Evolutionary conservation across 2,888 invertebrate species (phyloP).

Genomic region (Pachycephus smyrnensis): DNA sequence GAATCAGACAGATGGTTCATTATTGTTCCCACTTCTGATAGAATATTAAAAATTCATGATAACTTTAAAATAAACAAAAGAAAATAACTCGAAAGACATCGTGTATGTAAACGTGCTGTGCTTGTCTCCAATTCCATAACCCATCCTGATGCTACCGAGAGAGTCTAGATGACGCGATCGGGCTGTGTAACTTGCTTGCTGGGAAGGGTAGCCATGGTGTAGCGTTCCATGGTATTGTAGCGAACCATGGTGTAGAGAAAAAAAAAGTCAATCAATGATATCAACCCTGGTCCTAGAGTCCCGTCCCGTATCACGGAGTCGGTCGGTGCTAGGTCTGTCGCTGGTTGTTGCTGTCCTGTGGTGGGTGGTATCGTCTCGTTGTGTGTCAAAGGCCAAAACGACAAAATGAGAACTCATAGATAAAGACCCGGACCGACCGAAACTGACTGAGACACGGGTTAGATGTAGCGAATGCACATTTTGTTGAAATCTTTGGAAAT

Average conservation of each 20-base stretch:
- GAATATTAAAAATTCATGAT: background rate
- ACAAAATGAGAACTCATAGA: background rate
- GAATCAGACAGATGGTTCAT: background rate
- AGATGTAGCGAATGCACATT: background rate
- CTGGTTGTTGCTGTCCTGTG: constrained; percentile 68
- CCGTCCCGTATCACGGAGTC: background rate
- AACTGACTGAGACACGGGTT: background rate
- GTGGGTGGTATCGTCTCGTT: constrained; percentile 56
- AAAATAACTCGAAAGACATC: background rate
- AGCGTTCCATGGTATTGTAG: background rate
- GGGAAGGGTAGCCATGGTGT: background rate
- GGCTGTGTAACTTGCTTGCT: background rate
- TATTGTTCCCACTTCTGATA: background rate
- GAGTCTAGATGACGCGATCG: background rate
- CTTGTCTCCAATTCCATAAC: background rate
- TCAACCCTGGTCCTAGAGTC: background rate
- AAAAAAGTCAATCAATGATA: background rate
- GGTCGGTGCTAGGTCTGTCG: constrained; percentile 60
- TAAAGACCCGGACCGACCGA: background rate
- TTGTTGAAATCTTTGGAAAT: background rate
- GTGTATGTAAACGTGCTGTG: background rate
- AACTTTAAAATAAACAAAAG: background rate
- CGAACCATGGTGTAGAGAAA: background rate
- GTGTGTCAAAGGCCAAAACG: background rate
- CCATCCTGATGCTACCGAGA: background rate